Conservation (phyloP, 2,888 invertebrate genomes). For the Callinectes sapidus region DNA sequence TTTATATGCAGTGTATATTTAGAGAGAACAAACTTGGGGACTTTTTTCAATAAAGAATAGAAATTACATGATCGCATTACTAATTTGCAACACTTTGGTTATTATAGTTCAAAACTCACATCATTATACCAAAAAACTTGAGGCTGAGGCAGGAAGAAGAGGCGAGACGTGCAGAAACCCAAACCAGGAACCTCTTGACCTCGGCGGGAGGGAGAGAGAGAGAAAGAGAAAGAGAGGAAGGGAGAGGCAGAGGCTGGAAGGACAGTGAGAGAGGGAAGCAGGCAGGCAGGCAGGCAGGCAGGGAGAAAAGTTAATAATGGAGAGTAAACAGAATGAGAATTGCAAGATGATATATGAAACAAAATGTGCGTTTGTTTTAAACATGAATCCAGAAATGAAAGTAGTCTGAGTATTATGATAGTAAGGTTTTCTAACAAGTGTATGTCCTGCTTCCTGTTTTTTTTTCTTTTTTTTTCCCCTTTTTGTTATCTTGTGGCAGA, state of each 20-base stretch:
- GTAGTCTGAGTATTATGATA: too few species aligned
- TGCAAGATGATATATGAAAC: not conserved
- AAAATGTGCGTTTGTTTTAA: not conserved
- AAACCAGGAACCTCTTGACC: constrained; percentile 6
- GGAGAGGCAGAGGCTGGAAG: not conserved
- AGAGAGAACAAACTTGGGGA: not conserved
- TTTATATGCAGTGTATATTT: not conserved
- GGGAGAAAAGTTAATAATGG: constrained; percentile 2
- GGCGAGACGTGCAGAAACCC: constrained; percentile 17
- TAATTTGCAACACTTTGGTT: not conserved
- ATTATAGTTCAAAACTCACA: constrained; percentile 2
- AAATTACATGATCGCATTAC: not conserved
- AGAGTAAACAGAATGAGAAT: not conserved
- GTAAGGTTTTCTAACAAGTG: too few species aligned
- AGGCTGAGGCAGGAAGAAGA: not conserved
- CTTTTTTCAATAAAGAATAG: not conserved
- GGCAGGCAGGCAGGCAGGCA: not conserved
- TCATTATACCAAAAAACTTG: constrained; percentile 11
- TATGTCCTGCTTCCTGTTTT: too few species aligned
- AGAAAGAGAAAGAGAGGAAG: constrained; percentile 1
- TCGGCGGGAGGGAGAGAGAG: not conserved
- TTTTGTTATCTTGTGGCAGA: too few species aligned
- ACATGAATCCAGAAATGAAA: not conserved
- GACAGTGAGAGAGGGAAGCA: not conserved
- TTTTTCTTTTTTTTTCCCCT: too few species aligned